Conservation (phyloP, 2,888 invertebrate species). For the Rhimphoctona megacephalus region DNA sequence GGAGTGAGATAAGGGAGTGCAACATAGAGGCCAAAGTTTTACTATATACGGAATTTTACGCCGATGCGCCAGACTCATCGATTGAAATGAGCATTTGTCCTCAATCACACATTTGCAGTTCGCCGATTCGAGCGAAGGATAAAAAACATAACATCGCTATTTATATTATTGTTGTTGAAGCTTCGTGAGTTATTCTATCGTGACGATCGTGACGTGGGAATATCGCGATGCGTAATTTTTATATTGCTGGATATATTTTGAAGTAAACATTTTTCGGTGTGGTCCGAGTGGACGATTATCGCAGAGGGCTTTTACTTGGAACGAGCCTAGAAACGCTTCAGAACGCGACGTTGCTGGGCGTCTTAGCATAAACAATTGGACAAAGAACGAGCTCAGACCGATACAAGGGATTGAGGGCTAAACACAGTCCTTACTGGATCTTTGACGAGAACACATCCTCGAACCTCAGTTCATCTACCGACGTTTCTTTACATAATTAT, state of each 20-base stretch:
- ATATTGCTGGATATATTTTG: background rate
- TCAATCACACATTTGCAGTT: background rate
- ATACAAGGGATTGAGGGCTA: too few species aligned
- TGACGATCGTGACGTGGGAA: background rate
- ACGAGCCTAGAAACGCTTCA: too few species aligned
- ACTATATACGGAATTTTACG: background rate
- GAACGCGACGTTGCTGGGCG: too few species aligned
- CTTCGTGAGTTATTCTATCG: background rate
- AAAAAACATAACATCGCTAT: background rate
- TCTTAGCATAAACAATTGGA: too few species aligned
- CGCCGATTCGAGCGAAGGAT: background rate
- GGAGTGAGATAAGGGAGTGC: background rate
- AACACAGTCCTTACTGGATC: too few species aligned
- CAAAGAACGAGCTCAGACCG: too few species aligned
- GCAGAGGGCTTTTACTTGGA: too few species aligned
- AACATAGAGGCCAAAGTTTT: conserved; percentile 3
- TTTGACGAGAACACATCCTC: too few species aligned
- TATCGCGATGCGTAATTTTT: background rate
- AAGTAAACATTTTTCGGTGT: too few species aligned
- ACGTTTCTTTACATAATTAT: too few species aligned
- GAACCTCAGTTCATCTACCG: too few species aligned
- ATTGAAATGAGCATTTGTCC: background rate
- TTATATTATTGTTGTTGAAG: background rate
- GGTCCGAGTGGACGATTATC: too few species aligned
- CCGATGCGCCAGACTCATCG: background rate